phyloP scores from a whole-genome alignment of 2,113 vertebrate genomes.

The Orcinus orca region DNA sequence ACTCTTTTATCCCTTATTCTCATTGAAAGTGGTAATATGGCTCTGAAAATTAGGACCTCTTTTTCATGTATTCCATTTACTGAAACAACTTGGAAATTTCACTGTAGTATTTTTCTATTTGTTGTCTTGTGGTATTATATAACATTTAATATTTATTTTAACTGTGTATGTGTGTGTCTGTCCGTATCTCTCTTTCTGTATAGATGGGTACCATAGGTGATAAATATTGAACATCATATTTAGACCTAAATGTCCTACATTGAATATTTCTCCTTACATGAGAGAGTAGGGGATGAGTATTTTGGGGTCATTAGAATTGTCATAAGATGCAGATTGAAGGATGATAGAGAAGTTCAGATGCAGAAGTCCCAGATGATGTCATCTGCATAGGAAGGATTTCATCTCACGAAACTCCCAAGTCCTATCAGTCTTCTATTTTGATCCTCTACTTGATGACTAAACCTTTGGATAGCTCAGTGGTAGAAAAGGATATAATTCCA shows the following conservation, averaged over 20 bases:
- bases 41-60: neutral
- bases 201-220: neutral
- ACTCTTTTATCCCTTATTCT: neutral
- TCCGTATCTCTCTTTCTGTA: neutral
- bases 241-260: neutral
- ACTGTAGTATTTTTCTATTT: neutral
- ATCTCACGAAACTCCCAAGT: neutral
- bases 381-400: neutral
- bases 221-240: neutral
- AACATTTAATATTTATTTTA: neutral
- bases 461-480: neutral
- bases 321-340: neutral
- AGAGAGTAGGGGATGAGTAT: neutral
- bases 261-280: neutral
- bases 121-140: neutral
- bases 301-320: neutral
- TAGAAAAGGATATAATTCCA: neutral
- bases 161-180: neutral
- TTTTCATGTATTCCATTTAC: neutral
- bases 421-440: neutral
- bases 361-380: neutral
- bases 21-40: neutral
- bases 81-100: neutral
- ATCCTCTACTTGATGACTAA: neutral
- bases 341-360: neutral